Evolutionary conservation across 2,888 invertebrate genomes (phyloP).

Genomic region (Drosophila monieri): DNA sequence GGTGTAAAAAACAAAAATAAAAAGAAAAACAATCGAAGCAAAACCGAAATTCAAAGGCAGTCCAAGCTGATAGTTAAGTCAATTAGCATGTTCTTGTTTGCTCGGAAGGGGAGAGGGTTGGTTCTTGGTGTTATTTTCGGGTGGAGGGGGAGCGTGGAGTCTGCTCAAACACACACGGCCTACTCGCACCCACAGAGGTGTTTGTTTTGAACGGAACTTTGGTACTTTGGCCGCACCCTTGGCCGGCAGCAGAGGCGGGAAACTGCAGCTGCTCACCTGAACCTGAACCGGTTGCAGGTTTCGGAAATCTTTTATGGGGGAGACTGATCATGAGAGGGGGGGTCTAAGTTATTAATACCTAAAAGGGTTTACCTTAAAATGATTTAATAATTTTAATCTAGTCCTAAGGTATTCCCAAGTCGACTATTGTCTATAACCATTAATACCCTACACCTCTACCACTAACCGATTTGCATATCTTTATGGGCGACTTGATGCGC

Average conservation of each 20-base stretch:
- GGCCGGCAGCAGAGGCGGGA: slow-evolving; percentile 3
- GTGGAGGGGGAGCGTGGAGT: background rate
- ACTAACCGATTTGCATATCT: slow-evolving; percentile 56
- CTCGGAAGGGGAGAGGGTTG: background rate
- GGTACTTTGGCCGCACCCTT: slow-evolving; percentile 43
- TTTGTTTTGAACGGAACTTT: slow-evolving; percentile 31
- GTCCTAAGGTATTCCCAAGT: no score
- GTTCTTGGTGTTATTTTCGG: no score
- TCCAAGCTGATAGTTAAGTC: slow-evolving; percentile 65
- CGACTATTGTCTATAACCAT: no score
- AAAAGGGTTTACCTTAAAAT: no score
- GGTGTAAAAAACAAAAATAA: slow-evolving; percentile 10
- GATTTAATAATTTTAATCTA: no score
- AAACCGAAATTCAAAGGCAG: slow-evolving; percentile 50
- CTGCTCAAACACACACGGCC: slow-evolving; percentile 14
- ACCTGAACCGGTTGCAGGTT: slow-evolving; percentile 29
- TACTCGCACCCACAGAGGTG: slow-evolving; percentile 51
- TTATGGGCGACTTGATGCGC: slow-evolving; percentile 36
- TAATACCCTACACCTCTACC: slow-evolving; percentile 24
- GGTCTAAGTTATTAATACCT: no score
- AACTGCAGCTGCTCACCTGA: slow-evolving; percentile 35
- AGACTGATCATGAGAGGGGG: no score
- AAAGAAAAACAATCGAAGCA: slow-evolving; percentile 27
- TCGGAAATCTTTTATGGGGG: no score
- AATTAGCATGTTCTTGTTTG: slow-evolving; percentile 68